Percentiles rank a stretch among this genome's conserved stretches.
Conservation (phyloP, 2,113 vertebrate species). For the Rhea pennata region DNA sequence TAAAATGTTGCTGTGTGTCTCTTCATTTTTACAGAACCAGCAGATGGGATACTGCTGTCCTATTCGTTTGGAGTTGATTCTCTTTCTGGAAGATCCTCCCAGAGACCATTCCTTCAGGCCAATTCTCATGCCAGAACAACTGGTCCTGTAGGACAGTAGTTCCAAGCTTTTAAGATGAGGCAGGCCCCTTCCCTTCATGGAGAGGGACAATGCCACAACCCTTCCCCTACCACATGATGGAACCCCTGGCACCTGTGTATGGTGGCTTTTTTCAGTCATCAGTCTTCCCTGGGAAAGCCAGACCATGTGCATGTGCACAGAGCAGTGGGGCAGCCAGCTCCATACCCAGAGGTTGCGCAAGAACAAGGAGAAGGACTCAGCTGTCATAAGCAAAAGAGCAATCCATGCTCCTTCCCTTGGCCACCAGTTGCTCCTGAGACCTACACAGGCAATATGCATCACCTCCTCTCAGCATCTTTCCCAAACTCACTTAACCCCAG, state of each 20-base stretch:
- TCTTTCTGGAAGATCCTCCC: not conserved
- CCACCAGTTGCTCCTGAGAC: not conserved
- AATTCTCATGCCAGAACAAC: not conserved
- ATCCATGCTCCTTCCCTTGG: not conserved
- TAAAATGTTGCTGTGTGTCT: rapidly evolving
- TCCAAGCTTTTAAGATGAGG: not conserved
- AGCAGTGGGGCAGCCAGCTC: not conserved
- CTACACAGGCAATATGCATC: rapidly evolving
- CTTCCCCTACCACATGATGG: not conserved
- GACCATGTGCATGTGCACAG: rapidly evolving
- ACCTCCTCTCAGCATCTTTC: not conserved
- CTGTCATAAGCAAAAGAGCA: not conserved
- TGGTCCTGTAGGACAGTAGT: not conserved
- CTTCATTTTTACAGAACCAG: not conserved
- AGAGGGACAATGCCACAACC: not conserved
- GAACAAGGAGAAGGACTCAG: not conserved
- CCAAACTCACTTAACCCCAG: not conserved
- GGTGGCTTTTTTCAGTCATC: not conserved
- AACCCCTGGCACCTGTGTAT: not conserved
- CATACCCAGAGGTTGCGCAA: not conserved
- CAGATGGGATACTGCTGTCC: not conserved
- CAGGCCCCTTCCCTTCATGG: not conserved
- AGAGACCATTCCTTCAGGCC: not conserved
- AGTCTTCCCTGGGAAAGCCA: not conserved
- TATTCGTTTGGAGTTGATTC: not conserved